These are phyloP conservation scores for Agrotis segetum DNA, from an alignment of 2,888 invertebrate genomes.

Conservation along the genomic window DNA sequence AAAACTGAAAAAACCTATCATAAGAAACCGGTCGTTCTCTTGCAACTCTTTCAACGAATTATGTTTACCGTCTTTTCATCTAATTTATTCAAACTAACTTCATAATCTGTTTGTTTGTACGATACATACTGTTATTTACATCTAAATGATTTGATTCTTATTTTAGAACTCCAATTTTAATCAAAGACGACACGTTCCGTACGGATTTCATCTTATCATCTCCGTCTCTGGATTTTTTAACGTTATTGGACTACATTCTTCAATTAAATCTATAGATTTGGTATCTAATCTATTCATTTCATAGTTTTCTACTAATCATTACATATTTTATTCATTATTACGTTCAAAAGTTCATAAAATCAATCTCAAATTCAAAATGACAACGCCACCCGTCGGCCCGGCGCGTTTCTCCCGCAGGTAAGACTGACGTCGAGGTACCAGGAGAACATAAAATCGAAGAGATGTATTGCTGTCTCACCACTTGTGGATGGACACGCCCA, in stretches of 20 bases:
- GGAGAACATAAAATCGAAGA: constrained; percentile 74
- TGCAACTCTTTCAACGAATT: not conserved
- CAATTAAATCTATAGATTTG: not conserved
- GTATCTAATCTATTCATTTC: not conserved
- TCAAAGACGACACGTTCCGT: not conserved
- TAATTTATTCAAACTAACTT: not conserved
- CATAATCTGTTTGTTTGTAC: not conserved
- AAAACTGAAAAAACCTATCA: not conserved
- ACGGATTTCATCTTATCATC: not conserved
- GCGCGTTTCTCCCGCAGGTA: constrained; percentile 74
- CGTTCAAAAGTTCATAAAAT: constrained; percentile 3
- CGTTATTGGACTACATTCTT: not conserved
- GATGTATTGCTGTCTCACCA: constrained; percentile 61
- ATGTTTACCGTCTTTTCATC: not conserved
- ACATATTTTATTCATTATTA: not conserved
- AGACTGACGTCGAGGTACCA: constrained; percentile 79
- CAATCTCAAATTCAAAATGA: constrained; percentile 13
- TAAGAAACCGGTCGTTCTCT: not conserved
- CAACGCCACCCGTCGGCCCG: constrained; percentile 57
- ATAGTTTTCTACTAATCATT: not conserved
- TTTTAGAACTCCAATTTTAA: not conserved
- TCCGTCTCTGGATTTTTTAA: not conserved
- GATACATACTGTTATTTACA: too few species aligned
- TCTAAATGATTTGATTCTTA: not conserved
- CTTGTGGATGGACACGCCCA: constrained; percentile 79